These are phyloP conservation scores for Tenthredo distinguenda DNA, from an alignment of 2,888 invertebrate genomes.

Conservation along the genomic window DNA sequence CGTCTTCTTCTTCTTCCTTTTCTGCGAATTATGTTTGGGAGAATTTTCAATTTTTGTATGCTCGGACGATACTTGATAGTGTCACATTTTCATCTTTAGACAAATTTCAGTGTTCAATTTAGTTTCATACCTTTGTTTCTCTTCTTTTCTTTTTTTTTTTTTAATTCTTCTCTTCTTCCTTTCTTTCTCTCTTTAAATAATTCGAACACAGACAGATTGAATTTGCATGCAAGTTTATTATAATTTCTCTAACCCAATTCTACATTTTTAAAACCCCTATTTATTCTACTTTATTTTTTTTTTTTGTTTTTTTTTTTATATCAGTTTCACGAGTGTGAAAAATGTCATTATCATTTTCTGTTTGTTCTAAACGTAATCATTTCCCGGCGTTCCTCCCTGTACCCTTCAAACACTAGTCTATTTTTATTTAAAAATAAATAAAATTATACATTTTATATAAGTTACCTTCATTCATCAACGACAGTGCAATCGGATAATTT, in stretches of 20 bases:
- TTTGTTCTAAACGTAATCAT: constrained; percentile 25
- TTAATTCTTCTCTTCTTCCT: no score
- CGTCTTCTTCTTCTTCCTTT: background rate
- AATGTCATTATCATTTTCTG: background rate
- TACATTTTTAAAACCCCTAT: constrained; percentile 40
- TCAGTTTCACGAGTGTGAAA: background rate
- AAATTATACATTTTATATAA: constrained; percentile 16
- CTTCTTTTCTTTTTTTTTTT: background rate
- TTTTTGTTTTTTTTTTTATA: background rate
- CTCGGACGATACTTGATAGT: constrained; percentile 27
- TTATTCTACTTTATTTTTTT: background rate
- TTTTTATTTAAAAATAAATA: constrained; percentile 1
- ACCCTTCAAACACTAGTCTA: constrained; percentile 30
- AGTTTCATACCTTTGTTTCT: background rate
- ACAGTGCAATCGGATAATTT: constrained; percentile 21
- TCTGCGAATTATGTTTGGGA: background rate
- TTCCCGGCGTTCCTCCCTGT: constrained; percentile 34
- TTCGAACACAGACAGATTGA: constrained; percentile 24
- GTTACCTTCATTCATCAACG: constrained; percentile 4
- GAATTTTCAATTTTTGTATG: constrained; percentile 14
- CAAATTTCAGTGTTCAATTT: background rate
- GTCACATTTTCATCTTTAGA: background rate
- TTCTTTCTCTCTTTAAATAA: background rate
- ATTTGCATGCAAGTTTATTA: constrained; percentile 42
- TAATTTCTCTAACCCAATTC: constrained; percentile 33